These are phyloP conservation scores for Semicossyphus pulcher DNA, from an alignment of 2,113 vertebrate genomes.

Conservation along the genomic window DNA sequence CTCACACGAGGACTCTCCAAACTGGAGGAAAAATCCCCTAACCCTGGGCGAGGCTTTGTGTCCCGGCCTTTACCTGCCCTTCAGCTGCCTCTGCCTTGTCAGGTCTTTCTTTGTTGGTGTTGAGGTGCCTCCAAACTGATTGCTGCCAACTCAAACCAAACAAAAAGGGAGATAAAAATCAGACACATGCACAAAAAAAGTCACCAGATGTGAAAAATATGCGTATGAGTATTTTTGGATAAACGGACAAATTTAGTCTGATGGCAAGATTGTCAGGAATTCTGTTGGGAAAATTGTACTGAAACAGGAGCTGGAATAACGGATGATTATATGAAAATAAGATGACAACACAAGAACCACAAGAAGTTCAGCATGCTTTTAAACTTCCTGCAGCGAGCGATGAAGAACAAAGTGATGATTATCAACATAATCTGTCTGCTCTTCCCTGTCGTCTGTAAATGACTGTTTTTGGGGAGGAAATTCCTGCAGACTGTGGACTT, in stretches of 20 bases:
- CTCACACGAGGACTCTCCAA: slow-evolving; percentile 20
- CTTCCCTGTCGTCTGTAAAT: slow-evolving; percentile 24
- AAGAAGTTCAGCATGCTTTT: background rate
- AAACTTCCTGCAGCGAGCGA: no score
- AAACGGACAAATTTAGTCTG: background rate
- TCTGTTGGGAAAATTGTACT: background rate
- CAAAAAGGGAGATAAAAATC: background rate
- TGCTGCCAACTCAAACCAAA: slow-evolving; percentile 27
- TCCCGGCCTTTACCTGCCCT: slow-evolving; percentile 40
- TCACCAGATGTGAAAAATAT: slow-evolving; percentile 21
- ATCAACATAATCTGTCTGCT: no score
- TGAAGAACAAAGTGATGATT: background rate
- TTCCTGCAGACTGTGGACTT: slow-evolving; percentile 17
- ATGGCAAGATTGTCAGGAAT: background rate
- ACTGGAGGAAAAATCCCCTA: background rate
- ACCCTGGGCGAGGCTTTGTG: background rate
- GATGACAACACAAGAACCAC: no score
- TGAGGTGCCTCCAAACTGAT: slow-evolving; percentile 20
- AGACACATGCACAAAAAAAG: slow-evolving; percentile 7
- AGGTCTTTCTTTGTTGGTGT: slow-evolving; percentile 36
- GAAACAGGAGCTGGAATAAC: background rate
- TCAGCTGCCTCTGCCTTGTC: slow-evolving; percentile 24
- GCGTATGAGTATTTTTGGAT: background rate
- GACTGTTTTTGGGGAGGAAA: slow-evolving; percentile 43
- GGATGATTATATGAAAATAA: background rate